phyloP scores from a whole-genome alignment of 2,888 invertebrate species.

The Pachycephus smyrnensis region DNA sequence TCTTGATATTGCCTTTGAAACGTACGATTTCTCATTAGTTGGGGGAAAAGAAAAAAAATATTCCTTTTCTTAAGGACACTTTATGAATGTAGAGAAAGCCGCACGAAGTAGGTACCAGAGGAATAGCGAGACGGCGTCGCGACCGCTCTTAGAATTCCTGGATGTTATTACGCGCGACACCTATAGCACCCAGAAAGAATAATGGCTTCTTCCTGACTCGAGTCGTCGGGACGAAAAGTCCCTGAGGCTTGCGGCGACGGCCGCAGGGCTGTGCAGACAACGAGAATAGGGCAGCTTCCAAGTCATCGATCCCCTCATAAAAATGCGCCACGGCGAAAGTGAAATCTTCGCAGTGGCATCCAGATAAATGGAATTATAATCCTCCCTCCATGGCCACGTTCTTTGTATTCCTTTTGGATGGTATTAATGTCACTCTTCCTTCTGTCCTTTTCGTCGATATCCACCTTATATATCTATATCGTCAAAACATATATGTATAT shows the following conservation, averaged over 20 bases:
- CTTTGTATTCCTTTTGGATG: neutral
- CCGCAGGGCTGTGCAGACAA: slow-evolving; percentile 11
- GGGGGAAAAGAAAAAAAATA: neutral
- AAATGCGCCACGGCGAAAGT: slow-evolving; percentile 27
- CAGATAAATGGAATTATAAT: slow-evolving; percentile 37
- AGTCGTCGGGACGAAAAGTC: slow-evolving; percentile 48
- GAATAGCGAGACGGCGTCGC: slow-evolving; percentile 3
- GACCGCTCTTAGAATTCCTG: slow-evolving; percentile 21
- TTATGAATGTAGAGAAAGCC: neutral
- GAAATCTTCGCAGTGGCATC: slow-evolving; percentile 26
- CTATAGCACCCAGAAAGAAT: slow-evolving; percentile 54
- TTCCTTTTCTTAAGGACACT: neutral
- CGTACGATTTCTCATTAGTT: no score
- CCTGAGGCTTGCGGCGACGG: slow-evolving; percentile 24
- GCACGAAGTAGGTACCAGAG: neutral
- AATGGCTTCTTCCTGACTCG: slow-evolving; percentile 50
- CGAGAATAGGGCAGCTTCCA: slow-evolving; percentile 1
- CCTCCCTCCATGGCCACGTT: slow-evolving; percentile 10
- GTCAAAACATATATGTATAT: no score
- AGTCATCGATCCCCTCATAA: slow-evolving; percentile 29
- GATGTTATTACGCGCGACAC: slow-evolving; percentile 54
- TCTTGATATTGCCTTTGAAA: no score
- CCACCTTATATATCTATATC: neutral
- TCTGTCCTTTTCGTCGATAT: neutral
- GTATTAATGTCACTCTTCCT: neutral